Evolutionary conservation across 2,113 vertebrate genomes (phyloP), one percentile per base, ranked within the genome.

Genomic region (Mugil cephalus): DNA sequence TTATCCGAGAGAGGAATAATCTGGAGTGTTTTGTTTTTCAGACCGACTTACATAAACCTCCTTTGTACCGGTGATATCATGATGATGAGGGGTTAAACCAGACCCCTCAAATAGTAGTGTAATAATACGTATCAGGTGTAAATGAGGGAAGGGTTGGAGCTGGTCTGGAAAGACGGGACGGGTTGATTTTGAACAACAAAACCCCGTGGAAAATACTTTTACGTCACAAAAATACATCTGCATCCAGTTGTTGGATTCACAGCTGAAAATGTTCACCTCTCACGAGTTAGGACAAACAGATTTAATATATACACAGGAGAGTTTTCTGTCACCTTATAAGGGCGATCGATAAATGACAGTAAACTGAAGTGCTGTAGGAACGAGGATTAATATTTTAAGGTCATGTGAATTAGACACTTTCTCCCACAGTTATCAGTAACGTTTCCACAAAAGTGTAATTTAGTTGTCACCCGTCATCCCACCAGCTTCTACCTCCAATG

Each of bases 361-460:
- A n/a, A n/a, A n/a, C n/a, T n/a, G n/a, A n/a, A n/a, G n/a, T n/a
- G n/a, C n/a, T 3, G 50, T 21, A 12, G n/a, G 17, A 39, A 24
- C n/a, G 10, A 34, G 4, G 43, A 62, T 5, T 30, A 30, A 30
- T n/a, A n/a, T n/a, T n/a, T n/a, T n/a, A n/a, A n/a, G n/a, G n/a
- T n/a, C n/a, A n/a, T n/a, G n/a, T 17, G 30, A 15, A 39, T 45
- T 4, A 14, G 7, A 67, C 13, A 10, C 4, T 13, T 40, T n/a
- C n/a, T 13, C 15, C 6, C 10, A n/a, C n/a, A 58, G 18, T 55
- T 12, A 56, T 60, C 72, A 68, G 55, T 60, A 61, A 68, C 63
- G 21, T 1, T 45, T 35, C 46, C n/a, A 4, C 12, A 17, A 1
- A 8, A 14, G 19, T 45, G 17, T 8, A 13, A 60, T 48, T 58